phyloP scores from a whole-genome alignment of 2,113 vertebrate genomes.

The Rhegmatorhina hoffmannsi region DNA sequence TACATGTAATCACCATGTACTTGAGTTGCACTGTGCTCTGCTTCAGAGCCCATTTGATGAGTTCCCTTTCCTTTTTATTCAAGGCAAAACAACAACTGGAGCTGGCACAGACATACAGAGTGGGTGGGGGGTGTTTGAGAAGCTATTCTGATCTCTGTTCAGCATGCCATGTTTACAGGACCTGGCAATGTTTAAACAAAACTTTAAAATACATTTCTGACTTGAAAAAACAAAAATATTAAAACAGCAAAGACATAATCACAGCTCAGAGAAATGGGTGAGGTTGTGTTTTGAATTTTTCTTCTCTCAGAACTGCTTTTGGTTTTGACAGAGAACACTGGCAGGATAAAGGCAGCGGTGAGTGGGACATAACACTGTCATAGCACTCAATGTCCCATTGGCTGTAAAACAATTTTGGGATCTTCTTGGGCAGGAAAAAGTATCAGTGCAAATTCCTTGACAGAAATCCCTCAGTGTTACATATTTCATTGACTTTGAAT shows the following conservation, averaged over 20 bases:
- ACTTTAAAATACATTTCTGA: background rate
- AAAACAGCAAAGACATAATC: background rate
- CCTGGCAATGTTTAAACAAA: background rate
- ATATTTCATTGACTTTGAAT: background rate
- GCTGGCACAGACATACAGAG: background rate
- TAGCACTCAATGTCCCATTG: background rate
- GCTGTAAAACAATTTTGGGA: background rate
- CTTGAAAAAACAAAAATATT: background rate
- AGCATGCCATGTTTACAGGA: background rate
- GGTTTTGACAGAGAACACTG: background rate
- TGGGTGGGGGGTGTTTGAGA: background rate
- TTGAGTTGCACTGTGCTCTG: background rate
- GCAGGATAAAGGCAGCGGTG: accelerated
- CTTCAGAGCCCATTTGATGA: background rate
- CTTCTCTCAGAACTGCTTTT: background rate
- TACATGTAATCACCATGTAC: background rate
- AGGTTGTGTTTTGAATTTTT: background rate
- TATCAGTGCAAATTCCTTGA: background rate
- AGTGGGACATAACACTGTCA: background rate
- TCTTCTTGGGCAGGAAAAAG: background rate
- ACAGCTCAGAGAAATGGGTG: background rate
- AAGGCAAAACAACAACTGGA: background rate
- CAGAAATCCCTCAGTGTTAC: background rate
- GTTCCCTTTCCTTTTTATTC: background rate
- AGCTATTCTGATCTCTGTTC: background rate